Evolutionary conservation across 2,113 vertebrate genomes (phyloP).

Genomic region (Eurystomus gularis): DNA sequence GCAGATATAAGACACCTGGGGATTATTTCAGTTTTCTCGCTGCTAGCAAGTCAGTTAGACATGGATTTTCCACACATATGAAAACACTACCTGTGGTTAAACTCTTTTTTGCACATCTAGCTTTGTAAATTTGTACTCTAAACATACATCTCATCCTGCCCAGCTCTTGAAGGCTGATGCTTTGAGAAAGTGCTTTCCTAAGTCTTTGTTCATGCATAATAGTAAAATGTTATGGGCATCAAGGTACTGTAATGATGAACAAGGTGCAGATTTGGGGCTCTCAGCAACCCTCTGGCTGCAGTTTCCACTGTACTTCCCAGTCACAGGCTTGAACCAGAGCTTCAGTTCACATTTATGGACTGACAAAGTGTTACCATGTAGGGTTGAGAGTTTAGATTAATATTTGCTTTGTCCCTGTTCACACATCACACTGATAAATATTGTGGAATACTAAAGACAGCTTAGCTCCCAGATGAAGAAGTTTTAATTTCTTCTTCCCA

Average conservation of each 20-base stretch:
- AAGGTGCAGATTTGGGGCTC: not conserved
- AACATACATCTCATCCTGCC: not conserved
- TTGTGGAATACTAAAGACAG: not conserved
- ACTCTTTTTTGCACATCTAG: not conserved
- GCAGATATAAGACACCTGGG: not conserved
- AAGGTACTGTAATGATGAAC: not conserved
- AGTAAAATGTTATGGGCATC: not conserved
- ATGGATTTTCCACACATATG: not conserved
- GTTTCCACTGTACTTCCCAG: not conserved
- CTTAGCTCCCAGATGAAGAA: not conserved
- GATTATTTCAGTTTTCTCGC: not conserved
- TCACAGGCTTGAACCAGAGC: not conserved
- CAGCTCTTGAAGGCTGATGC: not conserved
- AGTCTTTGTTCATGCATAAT: not conserved
- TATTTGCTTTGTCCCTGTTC: not conserved
- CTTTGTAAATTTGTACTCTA: not conserved
- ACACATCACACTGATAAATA: not conserved
- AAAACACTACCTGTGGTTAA: not conserved
- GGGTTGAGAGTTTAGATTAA: not conserved
- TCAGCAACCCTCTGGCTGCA: not conserved
- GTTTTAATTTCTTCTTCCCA: not conserved
- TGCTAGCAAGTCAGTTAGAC: not conserved
- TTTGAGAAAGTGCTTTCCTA: not conserved
- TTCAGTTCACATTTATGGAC: not conserved
- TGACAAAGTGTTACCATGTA: not conserved